Evolutionary conservation across 1,140 invertebrate species (phyloP).

Genomic region (Matsumurasca onukii): DNA sequence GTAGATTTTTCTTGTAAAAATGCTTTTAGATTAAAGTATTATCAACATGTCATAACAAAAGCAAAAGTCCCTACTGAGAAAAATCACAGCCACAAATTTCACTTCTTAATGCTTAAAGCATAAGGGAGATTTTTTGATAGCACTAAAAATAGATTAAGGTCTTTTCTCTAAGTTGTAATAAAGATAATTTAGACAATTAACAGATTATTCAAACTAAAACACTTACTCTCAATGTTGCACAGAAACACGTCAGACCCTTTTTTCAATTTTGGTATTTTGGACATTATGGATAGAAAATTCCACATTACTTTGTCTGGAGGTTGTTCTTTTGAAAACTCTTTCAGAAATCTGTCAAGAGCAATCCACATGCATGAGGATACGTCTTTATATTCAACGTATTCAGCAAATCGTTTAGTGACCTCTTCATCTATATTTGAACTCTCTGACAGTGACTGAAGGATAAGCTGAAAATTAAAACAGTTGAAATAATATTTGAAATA

Average conservation of each 20-base stretch:
- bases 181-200: no score
- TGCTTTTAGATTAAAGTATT: no score
- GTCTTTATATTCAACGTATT: background rate
- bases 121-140: no score
- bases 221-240: conserved; percentile 17
- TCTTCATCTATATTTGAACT: background rate
- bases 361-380: background rate
- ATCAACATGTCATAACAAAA: no score
- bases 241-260: conserved; percentile 6
- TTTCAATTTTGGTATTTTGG: conserved; percentile 11
- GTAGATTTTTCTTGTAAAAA: no score
- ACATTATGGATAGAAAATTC: background rate
- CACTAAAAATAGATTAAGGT: no score
- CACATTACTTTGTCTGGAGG: background rate
- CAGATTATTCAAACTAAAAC: background rate
- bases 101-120: no score
- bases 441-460: background rate
- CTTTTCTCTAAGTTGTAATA: no score
- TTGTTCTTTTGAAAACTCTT: background rate
- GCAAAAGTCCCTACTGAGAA: no score
- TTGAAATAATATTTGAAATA: background rate
- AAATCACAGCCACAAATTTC: no score
- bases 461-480: conserved; percentile 22
- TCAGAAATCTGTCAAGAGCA: background rate
- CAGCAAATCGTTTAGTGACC: background rate